A percentile compares a stretch with the other conserved stretches of the same genome.
These are phyloP conservation scores for Orchestes rusci DNA, from an alignment of 2,888 invertebrate species.

Conservation along the genomic window DNA sequence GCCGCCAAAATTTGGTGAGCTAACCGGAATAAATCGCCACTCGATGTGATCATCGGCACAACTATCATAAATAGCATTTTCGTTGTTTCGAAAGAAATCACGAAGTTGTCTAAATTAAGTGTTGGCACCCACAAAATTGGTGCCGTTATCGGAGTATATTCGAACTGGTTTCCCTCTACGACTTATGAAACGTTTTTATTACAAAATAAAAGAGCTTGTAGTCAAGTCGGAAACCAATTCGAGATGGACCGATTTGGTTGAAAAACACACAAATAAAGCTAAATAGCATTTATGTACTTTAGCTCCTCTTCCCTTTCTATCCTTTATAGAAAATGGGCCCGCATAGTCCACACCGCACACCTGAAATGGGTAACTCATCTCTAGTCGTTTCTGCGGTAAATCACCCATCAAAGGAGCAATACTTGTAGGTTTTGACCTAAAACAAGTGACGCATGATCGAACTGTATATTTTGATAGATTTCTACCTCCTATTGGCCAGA, in stretches of 20 bases:
- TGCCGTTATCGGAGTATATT: slow-evolving; percentile 1
- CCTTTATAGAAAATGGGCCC: too few species aligned
- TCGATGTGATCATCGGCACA: not conserved
- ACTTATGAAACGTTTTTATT: not conserved
- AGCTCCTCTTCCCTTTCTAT: too few species aligned
- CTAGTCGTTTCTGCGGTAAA: too few species aligned
- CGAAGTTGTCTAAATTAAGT: not conserved
- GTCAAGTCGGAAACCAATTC: not conserved
- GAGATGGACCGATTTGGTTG: not conserved
- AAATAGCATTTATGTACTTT: too few species aligned
- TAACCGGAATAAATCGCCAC: slow-evolving; percentile 3
- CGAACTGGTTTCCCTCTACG: not conserved
- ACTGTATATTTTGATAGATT: too few species aligned
- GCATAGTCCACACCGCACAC: too few species aligned
- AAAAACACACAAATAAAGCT: slow-evolving; percentile 1
- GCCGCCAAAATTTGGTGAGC: not conserved
- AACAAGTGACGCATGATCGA: too few species aligned
- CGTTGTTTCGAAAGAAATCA: not conserved
- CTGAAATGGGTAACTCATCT: too few species aligned
- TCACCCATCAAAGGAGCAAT: too few species aligned
- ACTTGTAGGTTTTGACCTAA: too few species aligned
- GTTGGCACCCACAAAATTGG: not conserved
- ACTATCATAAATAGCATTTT: not conserved
- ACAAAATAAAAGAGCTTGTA: not conserved
- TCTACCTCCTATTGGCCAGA: too few species aligned